Conservation (phyloP, 1,140 invertebrate genomes). For the Pogonomyrmex barbatus region DNA sequence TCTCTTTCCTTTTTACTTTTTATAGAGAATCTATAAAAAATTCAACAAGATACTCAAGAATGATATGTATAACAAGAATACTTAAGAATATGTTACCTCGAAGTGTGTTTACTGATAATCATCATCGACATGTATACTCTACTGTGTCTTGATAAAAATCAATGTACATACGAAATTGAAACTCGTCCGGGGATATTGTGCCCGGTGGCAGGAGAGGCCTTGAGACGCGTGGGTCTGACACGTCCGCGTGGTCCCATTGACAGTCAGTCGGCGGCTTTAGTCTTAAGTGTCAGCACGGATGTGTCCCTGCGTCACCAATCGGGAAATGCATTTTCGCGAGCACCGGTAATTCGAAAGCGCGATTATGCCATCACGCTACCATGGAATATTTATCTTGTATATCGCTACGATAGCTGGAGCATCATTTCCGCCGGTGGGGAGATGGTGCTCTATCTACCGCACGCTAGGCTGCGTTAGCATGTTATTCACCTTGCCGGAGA, state of each 20-base stretch:
- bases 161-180: slow-evolving; percentile 9
- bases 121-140: neutral
- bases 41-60: neutral
- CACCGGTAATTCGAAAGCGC: slow-evolving; percentile 13
- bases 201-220: slow-evolving; percentile 60
- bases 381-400: slow-evolving; percentile 30
- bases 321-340: slow-evolving; percentile 37
- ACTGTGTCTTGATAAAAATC: neutral
- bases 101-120: neutral
- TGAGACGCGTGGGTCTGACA: slow-evolving; percentile 42
- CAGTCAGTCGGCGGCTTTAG: slow-evolving; percentile 60
- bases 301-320: neutral
- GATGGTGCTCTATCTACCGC: slow-evolving; percentile 3
- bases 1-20: neutral
- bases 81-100: neutral
- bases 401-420: slow-evolving; percentile 20
- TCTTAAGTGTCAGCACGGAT: slow-evolving; percentile 41
- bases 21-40: neutral
- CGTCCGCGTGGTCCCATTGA: slow-evolving; percentile 33
- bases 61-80: neutral
- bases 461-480: slow-evolving; percentile 34
- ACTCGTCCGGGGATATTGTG: slow-evolving; percentile 12
- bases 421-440: neutral
- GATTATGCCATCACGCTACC: slow-evolving; percentile 49
- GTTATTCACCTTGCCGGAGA: slow-evolving; percentile 58